Base-by-base conservation (phyloP, 2,797 vertebrate species). In the Tangara arthus region DNA sequence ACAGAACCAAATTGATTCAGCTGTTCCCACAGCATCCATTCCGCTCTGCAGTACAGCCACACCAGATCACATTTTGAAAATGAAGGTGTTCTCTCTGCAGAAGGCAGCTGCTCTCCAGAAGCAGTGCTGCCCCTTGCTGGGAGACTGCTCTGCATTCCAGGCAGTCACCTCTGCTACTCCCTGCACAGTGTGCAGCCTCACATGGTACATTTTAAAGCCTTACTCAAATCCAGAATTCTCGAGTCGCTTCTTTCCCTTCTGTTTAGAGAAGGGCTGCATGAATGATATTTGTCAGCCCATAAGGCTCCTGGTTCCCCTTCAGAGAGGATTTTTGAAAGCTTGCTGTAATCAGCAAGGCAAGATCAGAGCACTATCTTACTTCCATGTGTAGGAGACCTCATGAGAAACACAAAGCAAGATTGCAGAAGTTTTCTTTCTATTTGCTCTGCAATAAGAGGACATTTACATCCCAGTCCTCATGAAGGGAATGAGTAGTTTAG, bases 51-150 rank as follows among this genome's bases (percentile, higher is more conserved):
- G 78, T 76, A 68, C 81, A 75, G 86, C 32, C 47, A 49, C 34
- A 42, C 26, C 23, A 2, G 66, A 69, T 46, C 78, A 53, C 68
- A 44, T 17, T 71, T 24, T 37, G 57, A 64, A 82, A 83, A 68
- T 6, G 19, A 93, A 93, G 64, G 64, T 66, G 65, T 6, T 44
- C 63, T 49, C 77, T 47, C 66, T 17, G 63, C 83, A 94, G 75
- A 78, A 78, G 46, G 69, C 34, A 76, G 90, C 68, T 64, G 92
- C 81, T 95, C 92, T 82, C 70, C 76, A 92, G 81, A 71, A 96
- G 89, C 83, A 87, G 75, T 91, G 93, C 93, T 97, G 93, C 94
- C 95, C 92, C 93, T 95, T 87, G 89, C 90, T 95, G 95, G 95
- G 94, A 95, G 72, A 35, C 65, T 87, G 79, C 52, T 95, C 82